A percentile compares a stretch with the other conserved stretches of the same genome.
phyloP scores from a whole-genome alignment of 1,140 invertebrate genomes.

The Papilio machaon region DNA sequence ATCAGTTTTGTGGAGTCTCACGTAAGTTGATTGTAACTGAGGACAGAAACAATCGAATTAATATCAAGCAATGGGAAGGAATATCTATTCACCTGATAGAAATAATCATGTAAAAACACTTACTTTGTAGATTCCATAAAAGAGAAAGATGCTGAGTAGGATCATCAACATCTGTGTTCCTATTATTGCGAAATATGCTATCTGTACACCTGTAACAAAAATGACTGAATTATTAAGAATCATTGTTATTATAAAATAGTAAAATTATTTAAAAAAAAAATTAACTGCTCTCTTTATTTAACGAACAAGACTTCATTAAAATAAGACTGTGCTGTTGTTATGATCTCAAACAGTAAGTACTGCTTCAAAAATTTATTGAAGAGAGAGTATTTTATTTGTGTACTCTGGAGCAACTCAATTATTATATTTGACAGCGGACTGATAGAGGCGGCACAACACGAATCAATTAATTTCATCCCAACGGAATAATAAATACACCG shows the following conservation, averaged over 20 bases:
- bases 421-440: conserved; percentile 31
- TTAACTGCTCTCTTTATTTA: neutral
- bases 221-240: conserved; percentile 28
- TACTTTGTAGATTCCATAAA: conserved; percentile 88
- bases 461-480: conserved; percentile 35
- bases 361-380: neutral
- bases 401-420: conserved; percentile 27
- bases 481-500: conserved; percentile 10
- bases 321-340: neutral
- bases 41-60: neutral
- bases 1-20: neutral
- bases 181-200: conserved; percentile 88
- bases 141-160: conserved; percentile 85
- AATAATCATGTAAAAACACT: conserved; percentile 55
- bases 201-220: conserved; percentile 86
- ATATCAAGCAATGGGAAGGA: neutral
- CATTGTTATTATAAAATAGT: too few relatives aligned
- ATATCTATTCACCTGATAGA: too few relatives aligned
- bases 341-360: neutral
- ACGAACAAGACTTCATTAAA: neutral
- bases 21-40: neutral
- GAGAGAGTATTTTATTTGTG: conserved; percentile 7
- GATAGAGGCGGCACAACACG: conserved; percentile 23
- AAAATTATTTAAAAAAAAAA: too few relatives aligned
- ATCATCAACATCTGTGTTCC: conserved; percentile 89